These are phyloP conservation scores for Mycteria americana DNA, from an alignment of 2,797 vertebrate genomes.

Conservation along the genomic window DNA sequence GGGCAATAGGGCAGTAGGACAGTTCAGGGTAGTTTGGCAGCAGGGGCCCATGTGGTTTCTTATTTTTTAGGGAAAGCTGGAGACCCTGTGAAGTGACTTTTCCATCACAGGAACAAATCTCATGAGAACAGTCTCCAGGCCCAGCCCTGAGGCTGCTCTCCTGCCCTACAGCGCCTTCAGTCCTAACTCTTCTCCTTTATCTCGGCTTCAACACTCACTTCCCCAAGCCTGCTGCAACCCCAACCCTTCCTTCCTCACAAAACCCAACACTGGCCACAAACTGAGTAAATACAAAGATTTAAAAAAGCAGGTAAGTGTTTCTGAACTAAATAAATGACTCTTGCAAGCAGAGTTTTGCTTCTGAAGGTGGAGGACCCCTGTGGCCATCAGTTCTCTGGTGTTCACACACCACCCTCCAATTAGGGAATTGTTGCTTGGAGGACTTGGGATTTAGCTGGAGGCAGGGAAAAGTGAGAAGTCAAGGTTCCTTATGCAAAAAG, in stretches of 20 bases:
- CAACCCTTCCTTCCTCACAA: not conserved
- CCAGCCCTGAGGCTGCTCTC: not conserved
- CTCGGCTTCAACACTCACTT: not conserved
- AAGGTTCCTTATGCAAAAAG: not conserved
- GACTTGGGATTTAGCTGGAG: not conserved
- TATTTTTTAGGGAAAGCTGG: not conserved
- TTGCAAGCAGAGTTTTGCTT: not conserved
- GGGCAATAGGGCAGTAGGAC: not conserved
- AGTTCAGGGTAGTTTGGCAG: not conserved
- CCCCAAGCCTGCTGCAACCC: not conserved
- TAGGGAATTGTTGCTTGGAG: not conserved
- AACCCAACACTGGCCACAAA: not conserved
- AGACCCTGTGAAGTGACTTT: not conserved
- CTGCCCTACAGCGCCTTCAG: not conserved
- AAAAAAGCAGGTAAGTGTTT: not conserved
- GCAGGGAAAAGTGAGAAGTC: not conserved
- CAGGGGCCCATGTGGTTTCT: not conserved
- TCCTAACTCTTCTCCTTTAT: not conserved
- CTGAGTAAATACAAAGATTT: not conserved
- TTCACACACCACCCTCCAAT: not conserved
- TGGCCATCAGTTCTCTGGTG: not conserved
- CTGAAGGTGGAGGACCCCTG: not conserved
- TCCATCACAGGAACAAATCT: not conserved
- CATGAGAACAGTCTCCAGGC: not conserved
- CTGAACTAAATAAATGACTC: not conserved